These are phyloP conservation scores for Steinernema hermaphroditum DNA, from an alignment of 2,888 invertebrate genomes.

Conservation along the genomic window DNA sequence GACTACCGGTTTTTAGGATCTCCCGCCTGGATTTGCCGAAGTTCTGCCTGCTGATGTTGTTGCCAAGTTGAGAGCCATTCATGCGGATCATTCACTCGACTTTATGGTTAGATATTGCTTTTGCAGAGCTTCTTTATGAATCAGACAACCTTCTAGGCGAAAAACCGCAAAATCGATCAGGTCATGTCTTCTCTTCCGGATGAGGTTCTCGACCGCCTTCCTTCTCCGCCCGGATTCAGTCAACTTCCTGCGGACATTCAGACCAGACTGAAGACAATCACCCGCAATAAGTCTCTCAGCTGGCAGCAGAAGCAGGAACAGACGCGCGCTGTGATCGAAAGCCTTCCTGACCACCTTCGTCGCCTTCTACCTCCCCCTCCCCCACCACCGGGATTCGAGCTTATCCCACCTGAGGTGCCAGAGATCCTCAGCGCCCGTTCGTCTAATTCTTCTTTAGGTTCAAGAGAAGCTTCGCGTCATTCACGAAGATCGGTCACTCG, in stretches of 20 bases:
- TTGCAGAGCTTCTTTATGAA: neutral
- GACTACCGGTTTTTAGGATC: conserved; percentile 4
- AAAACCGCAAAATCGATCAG: conserved; percentile 58
- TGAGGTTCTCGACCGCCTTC: conserved; percentile 58
- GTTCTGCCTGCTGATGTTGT: conserved; percentile 58
- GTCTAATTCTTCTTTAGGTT: neutral
- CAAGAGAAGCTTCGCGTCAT: conserved; percentile 6
- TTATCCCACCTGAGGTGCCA: conserved; percentile 7
- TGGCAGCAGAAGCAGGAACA: conserved; percentile 52
- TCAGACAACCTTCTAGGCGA: conserved; percentile 40
- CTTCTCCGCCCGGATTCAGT: conserved; percentile 60
- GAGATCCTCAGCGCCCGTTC: neutral
- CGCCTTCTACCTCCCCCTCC: conserved; percentile 23
- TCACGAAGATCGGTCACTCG: conserved; percentile 19
- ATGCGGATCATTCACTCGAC: conserved; percentile 47
- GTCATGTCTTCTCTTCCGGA: conserved; percentile 59
- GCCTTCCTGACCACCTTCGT: conserved; percentile 34
- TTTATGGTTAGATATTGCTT: conserved; percentile 35
- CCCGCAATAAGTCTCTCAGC: conserved; percentile 48
- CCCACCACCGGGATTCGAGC: conserved; percentile 14
- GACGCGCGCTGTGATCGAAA: conserved; percentile 45
- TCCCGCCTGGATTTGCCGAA: conserved; percentile 58
- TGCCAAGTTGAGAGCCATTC: conserved; percentile 55
- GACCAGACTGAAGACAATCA: conserved; percentile 51
- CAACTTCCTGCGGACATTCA: conserved; percentile 54